Base-by-base conservation (phyloP, 2,113 vertebrate species). In the Spea multiplicata region DNA sequence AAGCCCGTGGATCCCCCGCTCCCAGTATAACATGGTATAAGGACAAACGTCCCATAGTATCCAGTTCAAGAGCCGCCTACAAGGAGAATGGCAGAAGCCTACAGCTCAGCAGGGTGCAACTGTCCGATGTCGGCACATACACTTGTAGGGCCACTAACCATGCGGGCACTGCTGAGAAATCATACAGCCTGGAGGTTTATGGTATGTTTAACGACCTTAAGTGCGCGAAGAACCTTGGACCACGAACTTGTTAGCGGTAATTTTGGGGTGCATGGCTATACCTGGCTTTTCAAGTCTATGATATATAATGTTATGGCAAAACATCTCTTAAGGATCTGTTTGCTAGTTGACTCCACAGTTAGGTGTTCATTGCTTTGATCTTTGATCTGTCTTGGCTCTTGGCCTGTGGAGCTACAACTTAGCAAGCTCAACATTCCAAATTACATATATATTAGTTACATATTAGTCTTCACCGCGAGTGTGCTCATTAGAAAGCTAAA, bases 21-120 rank as follows among this genome's bases (percentile, higher is more conserved):
- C 94, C 95, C 30, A 84, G 85, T n/a, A 88, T 96, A 80, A 85
- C 90, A 55, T 96, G 95, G 95, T 82, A 93, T 16, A 95, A 95
- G 82, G 93, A 94, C 13, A 88, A 89, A 81, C 88, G 83, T 57
- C 90, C 88, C 4, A 87, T 95, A 3, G 86, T 91, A 71, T 88
- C 91, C 83, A 88, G 91, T 59, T 12, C 90, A 0, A 87, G 86
- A 83, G 80, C 86, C 44, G 86, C 88, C 4, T 94, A 92, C 83
- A 81, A 82, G 50, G 88, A 80, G 0, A 86, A 90, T 0, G 94
- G 94, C 8, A 91, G 87, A 84, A 88, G 87, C 17, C 84, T 96
- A 66, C 89, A 90, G 52, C 85, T 96, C 81, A 84, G 66, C 8
- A 81, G 74, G 0, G 90, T 87, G 0, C 89, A 68, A 74, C 89